These are phyloP conservation scores for Rhodeus uyekii DNA, from an alignment of 2,797 vertebrate genomes.

Conservation along the genomic window DNA sequence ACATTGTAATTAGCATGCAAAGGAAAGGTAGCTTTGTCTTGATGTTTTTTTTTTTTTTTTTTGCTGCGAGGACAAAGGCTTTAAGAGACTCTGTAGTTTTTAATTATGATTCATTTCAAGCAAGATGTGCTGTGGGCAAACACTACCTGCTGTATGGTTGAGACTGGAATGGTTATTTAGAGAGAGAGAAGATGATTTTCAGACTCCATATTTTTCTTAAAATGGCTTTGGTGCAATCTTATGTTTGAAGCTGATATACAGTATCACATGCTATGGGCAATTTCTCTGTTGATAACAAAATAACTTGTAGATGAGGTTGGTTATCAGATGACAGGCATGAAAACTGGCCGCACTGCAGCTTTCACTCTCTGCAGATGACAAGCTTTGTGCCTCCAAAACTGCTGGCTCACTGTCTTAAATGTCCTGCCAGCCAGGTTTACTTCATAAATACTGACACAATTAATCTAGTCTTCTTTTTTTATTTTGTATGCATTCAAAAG, in stretches of 20 bases:
- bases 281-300: constrained; percentile 1
- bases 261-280: neutral
- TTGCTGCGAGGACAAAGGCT: neutral
- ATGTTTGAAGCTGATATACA: neutral
- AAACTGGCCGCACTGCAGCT: constrained; percentile 6
- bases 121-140: neutral
- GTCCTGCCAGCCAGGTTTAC: constrained; percentile 5
- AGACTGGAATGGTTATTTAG: neutral
- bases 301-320: neutral
- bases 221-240: neutral
- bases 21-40: constrained; percentile 8
- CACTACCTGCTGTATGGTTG: neutral
- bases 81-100: constrained; percentile 15
- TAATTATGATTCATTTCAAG: neutral
- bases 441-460: constrained; percentile 8
- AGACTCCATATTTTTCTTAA: neutral
- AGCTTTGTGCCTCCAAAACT: constrained; percentile 3
- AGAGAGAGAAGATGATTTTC: neutral
- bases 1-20: neutral
- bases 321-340: neutral
- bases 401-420: constrained; percentile 10
- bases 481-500: constrained; percentile 7
- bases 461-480: constrained; percentile 20
- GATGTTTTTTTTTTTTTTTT: neutral
- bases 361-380: neutral